Conservation (phyloP, 2,797 vertebrate species). For the Acridotheres tristis region DNA sequence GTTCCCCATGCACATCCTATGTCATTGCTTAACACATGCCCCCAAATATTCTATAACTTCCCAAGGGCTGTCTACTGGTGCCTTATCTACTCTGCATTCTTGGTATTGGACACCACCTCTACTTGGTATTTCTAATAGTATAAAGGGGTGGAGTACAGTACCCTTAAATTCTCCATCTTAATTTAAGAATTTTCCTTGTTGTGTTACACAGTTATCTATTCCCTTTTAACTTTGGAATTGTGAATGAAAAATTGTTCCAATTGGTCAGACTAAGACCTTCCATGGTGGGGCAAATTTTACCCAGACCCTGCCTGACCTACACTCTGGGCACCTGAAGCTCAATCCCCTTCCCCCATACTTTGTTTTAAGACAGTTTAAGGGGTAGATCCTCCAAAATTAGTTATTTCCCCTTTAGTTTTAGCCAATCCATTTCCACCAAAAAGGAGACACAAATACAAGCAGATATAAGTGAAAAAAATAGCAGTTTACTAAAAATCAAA, state of each 20-base stretch:
- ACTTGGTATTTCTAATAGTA: not conserved
- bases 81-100: not conserved
- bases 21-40: not conserved
- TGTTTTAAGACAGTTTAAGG: not conserved
- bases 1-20: not conserved
- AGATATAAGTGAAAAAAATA: not conserved
- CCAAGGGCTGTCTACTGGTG: not conserved
- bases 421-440: not conserved
- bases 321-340: not conserved
- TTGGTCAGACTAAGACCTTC: fast-evolving
- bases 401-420: not conserved
- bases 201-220: not conserved
- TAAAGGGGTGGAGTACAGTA: not conserved
- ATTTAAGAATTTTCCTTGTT: not conserved
- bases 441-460: not conserved
- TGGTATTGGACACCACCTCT: not conserved
- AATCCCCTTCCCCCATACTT: not conserved
- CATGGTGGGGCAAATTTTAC: not conserved
- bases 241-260: not conserved
- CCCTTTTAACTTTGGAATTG: not conserved
- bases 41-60: not conserved
- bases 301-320: not conserved
- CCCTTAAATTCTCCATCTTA: not conserved
- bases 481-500: not conserved
- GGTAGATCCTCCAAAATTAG: not conserved